Base-by-base conservation (phyloP, 2,888 invertebrate genomes). In the Ennomos quercinarius region DNA sequence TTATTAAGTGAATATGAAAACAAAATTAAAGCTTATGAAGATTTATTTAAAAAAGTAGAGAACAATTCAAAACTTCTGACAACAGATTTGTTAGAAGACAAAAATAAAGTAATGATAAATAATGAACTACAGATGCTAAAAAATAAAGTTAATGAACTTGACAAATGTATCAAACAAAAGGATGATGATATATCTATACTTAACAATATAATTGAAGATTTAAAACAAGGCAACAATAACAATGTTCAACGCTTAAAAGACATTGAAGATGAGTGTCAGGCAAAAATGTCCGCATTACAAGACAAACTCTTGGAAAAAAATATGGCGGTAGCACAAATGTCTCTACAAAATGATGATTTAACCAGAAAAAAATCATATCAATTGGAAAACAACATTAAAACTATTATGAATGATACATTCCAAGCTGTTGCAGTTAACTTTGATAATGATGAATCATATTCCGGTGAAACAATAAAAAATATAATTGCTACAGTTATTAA, bases 381-480 rank as follows among this genome's bases (percentile, higher is more conserved):
- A 63, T 52, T 76, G 51, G 72, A 71, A 61, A 75, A 67, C 41
- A 81, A 75, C 71, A 63, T 86, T 9, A 91, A 91, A 76, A 71
- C 70, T 63, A 80, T 91, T 48, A 91, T 91, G 88, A 91, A 91
- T 80, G 77, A 84, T 58, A 87, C 87, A 72, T 91, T 81, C 67
- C 86, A 81, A 73, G 76, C 81, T 10, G 77, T 91, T 65, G 80
- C 84, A 54, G 61, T 64, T 27, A 84, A 86, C 70, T 89, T 91
- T 72, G 77, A 84, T 51, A 74, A 72, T 62, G 64, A 72, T 57
- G 71, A 77, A 61, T 67, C 45, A 36, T 91, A 91, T 64, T 66
- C 78, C 40, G 91, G 90, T 43, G 78, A 79, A 63, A 63, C 57
- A 51, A 70, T 90, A n/a, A 91, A 87, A 73, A 78, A 66, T 66